Percentiles rank a stretch among this genome's conserved stretches.
phyloP scores from a whole-genome alignment of 2,113 vertebrate genomes.

The Aramus guarauna region DNA sequence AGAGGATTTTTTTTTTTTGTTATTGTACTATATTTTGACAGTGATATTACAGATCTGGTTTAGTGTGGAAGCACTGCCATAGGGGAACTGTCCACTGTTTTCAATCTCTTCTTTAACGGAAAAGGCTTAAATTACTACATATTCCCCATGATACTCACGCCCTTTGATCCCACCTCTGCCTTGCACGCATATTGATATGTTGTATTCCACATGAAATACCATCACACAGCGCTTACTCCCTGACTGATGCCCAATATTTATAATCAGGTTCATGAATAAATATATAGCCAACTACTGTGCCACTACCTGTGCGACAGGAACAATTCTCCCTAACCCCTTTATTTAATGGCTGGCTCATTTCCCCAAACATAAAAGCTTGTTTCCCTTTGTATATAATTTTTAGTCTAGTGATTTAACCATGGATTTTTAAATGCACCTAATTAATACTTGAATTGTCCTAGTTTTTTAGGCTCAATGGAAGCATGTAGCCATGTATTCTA shows the following conservation, averaged over 20 bases:
- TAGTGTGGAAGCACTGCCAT: not conserved
- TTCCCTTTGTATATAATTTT: not conserved
- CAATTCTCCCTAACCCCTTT: not conserved
- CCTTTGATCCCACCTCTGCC: not conserved
- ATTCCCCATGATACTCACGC: not conserved
- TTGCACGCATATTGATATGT: not conserved
- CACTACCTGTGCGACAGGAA: not conserved
- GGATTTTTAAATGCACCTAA: not conserved
- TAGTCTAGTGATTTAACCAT: not conserved
- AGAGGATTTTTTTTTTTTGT: not conserved
- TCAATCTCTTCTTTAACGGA: not conserved
- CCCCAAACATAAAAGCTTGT: not conserved
- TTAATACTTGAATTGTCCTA: not conserved
- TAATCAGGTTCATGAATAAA: not conserved
- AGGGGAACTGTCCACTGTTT: not conserved
- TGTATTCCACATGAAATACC: not conserved
- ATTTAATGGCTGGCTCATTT: not conserved
- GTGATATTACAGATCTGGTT: not conserved
- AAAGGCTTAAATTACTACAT: not conserved
- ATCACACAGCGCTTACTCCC: not conserved
- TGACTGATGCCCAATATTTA: not conserved
- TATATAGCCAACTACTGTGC: not conserved
- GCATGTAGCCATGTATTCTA: not conserved
- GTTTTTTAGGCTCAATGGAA: not conserved
- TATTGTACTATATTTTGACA: not conserved